phyloP scores from a whole-genome alignment of 2,888 invertebrate species.

The Diploptera punctata region DNA sequence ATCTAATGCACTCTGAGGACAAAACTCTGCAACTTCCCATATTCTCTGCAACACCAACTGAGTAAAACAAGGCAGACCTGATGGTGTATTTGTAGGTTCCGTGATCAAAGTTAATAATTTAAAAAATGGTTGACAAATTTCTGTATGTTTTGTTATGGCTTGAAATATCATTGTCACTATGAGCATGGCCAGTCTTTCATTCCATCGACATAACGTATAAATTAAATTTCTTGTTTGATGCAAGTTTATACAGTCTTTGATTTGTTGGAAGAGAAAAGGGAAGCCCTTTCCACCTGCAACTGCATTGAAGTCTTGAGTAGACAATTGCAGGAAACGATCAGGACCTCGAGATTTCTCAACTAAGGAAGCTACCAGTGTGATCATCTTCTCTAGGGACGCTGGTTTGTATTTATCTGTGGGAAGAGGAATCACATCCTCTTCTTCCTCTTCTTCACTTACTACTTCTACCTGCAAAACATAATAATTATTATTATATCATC shows the following conservation, averaged over 20 bases:
- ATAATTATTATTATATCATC: too few relatives aligned
- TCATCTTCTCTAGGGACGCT: slow-evolving; percentile 94
- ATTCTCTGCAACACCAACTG: slow-evolving; percentile 86
- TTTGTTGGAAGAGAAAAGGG: slow-evolving; percentile 93
- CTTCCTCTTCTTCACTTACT: slow-evolving; percentile 75
- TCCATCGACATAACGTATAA: slow-evolving; percentile 90
- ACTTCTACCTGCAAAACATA: slow-evolving; percentile 60
- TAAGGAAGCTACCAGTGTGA: slow-evolving; percentile 84
- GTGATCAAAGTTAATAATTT: slow-evolving; percentile 88
- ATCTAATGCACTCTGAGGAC: slow-evolving; percentile 90
- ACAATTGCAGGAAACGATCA: slow-evolving; percentile 72
- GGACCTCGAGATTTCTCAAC: slow-evolving; percentile 88
- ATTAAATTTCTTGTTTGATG: slow-evolving; percentile 91
- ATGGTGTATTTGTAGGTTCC: slow-evolving; percentile 72
- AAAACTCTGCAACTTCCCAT: slow-evolving; percentile 90
- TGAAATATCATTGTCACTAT: slow-evolving; percentile 91
- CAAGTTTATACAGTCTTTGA: slow-evolving; percentile 90
- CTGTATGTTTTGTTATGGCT: slow-evolving; percentile 86
- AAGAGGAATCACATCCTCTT: slow-evolving; percentile 68
- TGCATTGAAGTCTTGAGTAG: slow-evolving; percentile 79
- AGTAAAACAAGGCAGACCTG: slow-evolving; percentile 89
- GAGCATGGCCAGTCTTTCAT: slow-evolving; percentile 86
- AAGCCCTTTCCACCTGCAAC: slow-evolving; percentile 91
- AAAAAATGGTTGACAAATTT: slow-evolving; percentile 90
- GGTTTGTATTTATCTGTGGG: slow-evolving; percentile 82